Evolutionary conservation across 2,888 invertebrate species (phyloP), one percentile per base, ranked within the genome.

Genomic region (Vesta saturnalis): DNA sequence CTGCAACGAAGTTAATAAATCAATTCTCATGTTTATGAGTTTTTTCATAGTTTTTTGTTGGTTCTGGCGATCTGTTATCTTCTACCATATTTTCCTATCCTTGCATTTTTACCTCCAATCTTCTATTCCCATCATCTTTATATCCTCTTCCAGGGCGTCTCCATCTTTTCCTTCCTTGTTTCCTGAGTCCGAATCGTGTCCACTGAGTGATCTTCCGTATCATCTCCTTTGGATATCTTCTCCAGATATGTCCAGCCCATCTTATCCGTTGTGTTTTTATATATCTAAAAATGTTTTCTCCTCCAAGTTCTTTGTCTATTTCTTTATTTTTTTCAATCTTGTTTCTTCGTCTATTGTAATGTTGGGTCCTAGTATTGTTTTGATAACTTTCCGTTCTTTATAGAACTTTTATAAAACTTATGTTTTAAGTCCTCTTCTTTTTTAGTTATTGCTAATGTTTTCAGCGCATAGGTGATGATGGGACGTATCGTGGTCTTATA

Each of bases 151-250:
- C 19, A 54, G 21, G 19, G 8, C 54, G 19, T 54, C 22, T 19
- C 8, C 19, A 18, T 14, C 56, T 56, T 56, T 14, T 23, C 23
- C 56, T 56, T 56, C 35, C 56, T 56, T 23, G 56, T 30, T 56
- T 56, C 56, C 35, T 56, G 14, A 15, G 23, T 30, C 56, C 56
- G 10, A 21, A 54, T 18, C 10, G n/a, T 21, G 21, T 1, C n/a
- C 10, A 43, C 43, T 43, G n/a, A 8, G 43, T 43, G 10, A 5
- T 43, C 43, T 43, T 43, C 43, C 43, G 3, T 8, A n/a, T 43
- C 43, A 43, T 14, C 43, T 43, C n/a, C 43, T 8, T 30, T 30
- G 30, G 30, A 6, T 30, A 6, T 30, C 30, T 30, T 30, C 10
- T 30, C 30, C n/a, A n/a, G n/a, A 30, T 30, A 10, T 30, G 30